Base-by-base conservation (phyloP, 2,888 invertebrate genomes). In the Cataglyphis albicans region DNA sequence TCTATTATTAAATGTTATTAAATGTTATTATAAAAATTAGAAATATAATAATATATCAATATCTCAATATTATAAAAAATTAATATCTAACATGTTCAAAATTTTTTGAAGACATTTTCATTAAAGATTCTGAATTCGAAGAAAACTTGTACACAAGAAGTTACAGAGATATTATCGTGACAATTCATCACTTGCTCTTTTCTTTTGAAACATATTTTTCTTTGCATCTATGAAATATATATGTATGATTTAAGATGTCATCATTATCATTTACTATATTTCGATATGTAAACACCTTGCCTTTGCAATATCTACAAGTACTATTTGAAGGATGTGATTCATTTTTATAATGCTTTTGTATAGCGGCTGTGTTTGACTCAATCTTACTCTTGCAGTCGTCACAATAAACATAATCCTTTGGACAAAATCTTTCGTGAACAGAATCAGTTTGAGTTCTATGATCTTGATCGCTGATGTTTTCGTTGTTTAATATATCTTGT, bases 351-450 rank as follows among this genome's bases (percentile, higher is more conserved):
- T 94, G 94, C 61, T 89, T 91, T 7, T 87, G 74, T 73, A 94
- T 94, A n/a, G 87, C 90, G 48, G 68, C 25, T 41, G 86, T 65
- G 55, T 89, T 91, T 7, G 90, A 91, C 74, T 85, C 48, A 68
- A 94, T 85, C 18, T 87, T 84, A 5, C 82, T 65, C 38, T 91
- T 87, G 76, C 94, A 94, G 9, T 84, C 86, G 4, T 92, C 86
- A 81, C 94, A 94, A 18, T 89, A 90, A 61, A 93, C 87, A 21
- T 86, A 82, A 18, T 48, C n/a, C 7, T 41, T 76, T 29, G 87
- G 75, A 25, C 88, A 85, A 76, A 94, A 92, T 84, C 94, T 90
- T 61, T 87, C 91, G 67, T 94, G 93, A 7, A 93, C 92, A 3
- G 94, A 92, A 81, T 94, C 94, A 0, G 94, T 48, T 48, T 48